Evolutionary conservation across 2,888 invertebrate species (phyloP).

Genomic region (Athalia rosae): DNA sequence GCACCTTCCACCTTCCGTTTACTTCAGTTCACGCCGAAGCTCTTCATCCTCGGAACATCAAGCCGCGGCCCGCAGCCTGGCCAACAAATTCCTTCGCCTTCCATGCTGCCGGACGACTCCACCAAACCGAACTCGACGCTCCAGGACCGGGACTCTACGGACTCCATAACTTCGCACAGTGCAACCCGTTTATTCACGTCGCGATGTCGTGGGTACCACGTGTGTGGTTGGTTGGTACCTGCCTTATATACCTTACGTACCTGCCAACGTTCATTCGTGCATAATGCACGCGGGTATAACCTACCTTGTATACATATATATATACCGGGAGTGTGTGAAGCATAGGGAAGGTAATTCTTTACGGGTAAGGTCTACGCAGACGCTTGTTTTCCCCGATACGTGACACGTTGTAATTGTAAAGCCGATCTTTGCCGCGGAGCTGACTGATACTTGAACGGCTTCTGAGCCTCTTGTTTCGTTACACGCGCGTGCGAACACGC

Average conservation of each 20-base stretch:
- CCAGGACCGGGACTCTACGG: background rate
- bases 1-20: slow-evolving; percentile 15
- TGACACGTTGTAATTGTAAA: slow-evolving; percentile 34
- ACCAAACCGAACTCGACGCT: too few relatives aligned
- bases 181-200: slow-evolving; percentile 30
- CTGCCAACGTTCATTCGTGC: background rate
- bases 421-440: slow-evolving; percentile 14
- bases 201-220: background rate
- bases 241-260: background rate
- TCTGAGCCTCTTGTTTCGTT: slow-evolving; percentile 27
- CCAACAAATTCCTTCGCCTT: slow-evolving; percentile 19
- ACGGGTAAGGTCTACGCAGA: slow-evolving; percentile 1
- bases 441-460: slow-evolving; percentile 16
- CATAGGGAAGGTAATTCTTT: background rate
- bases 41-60: slow-evolving; percentile 39
- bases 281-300: background rate
- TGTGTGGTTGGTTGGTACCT: background rate
- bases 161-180: slow-evolving; percentile 24
- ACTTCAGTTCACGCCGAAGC: slow-evolving; percentile 8
- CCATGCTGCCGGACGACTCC: background rate
- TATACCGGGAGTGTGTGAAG: slow-evolving; percentile 20
- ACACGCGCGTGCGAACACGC: slow-evolving; percentile 26
- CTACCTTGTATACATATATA: too few relatives aligned
- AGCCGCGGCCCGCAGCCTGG: slow-evolving; percentile 5
- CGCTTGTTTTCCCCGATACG: slow-evolving; percentile 26